A percentile compares a stretch with the other conserved stretches of the same genome.
Evolutionary conservation across 2,797 vertebrate species (phyloP).

Genomic region (Odontamblyopus rebecca): DNA sequence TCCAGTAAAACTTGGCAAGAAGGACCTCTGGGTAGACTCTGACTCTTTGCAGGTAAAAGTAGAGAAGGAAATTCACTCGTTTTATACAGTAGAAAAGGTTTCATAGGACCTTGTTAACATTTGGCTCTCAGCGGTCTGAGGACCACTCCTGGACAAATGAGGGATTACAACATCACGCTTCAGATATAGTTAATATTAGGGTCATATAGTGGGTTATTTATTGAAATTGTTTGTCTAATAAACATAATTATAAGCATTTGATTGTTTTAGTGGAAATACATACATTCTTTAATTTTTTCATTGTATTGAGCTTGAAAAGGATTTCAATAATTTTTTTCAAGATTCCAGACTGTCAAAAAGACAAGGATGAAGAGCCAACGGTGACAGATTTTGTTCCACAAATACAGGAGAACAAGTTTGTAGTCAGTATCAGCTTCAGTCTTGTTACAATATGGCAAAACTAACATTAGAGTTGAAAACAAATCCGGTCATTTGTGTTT

Average conservation of each 20-base stretch:
- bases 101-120: too few relatives aligned
- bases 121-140: too few relatives aligned
- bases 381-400: conserved; percentile 44
- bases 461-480: not conserved
- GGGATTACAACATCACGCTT: too few relatives aligned
- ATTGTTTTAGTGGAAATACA: not conserved
- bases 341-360: conserved; percentile 63
- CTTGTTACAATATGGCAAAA: not conserved
- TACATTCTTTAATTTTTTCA: not conserved
- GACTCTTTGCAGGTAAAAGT: conserved; percentile 54
- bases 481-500: not conserved
- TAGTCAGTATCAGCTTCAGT: conserved; percentile 58
- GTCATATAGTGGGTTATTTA: not conserved
- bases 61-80: not conserved
- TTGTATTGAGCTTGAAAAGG: not conserved
- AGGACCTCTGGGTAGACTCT: conserved; percentile 69
- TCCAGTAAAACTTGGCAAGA: conserved; percentile 72
- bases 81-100: too few relatives aligned
- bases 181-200: not conserved
- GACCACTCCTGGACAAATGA: too few relatives aligned
- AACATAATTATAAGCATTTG: not conserved
- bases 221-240: not conserved
- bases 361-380: conserved; percentile 25
- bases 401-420: conserved; percentile 50
- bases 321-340: not conserved